Conservation (phyloP, 2,797 vertebrate species). For the Streptopelia turtur region DNA sequence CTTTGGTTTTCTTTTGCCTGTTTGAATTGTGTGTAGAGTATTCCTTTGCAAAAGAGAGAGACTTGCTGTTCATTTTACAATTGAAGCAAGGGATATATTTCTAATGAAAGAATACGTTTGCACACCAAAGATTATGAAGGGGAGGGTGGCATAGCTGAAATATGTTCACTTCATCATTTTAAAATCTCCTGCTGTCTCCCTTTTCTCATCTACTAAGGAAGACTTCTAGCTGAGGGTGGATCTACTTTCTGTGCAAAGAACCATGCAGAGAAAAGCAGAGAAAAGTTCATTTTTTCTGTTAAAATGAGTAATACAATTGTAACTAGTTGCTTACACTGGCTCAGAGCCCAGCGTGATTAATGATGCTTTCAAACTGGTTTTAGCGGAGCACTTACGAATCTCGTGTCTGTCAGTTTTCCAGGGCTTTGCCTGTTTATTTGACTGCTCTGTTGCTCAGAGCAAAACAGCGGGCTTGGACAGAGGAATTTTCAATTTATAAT, state of each 20-base stretch:
- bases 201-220: neutral
- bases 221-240: neutral
- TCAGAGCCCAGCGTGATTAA: slow-evolving; percentile 23
- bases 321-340: slow-evolving; percentile 31
- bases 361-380: slow-evolving; percentile 39
- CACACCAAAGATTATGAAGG: neutral
- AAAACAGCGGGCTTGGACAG: neutral
- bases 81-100: neutral
- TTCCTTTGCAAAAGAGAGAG: neutral
- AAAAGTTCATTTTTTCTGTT: slow-evolving; percentile 1
- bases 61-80: neutral
- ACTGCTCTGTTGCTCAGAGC: neutral
- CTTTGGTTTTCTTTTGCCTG: neutral
- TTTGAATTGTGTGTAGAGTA: neutral
- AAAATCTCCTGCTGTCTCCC: neutral
- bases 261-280: neutral
- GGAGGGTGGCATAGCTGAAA: neutral
- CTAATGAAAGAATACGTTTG: neutral
- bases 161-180: neutral
- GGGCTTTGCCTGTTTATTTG: slow-evolving; percentile 22
- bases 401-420: slow-evolving; percentile 6
- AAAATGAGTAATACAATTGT: slow-evolving; percentile 16
- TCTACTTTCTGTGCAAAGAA: neutral
- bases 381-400: slow-evolving; percentile 35
- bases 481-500: slow-evolving; percentile 2